These are phyloP conservation scores for Corapipo altera DNA, from an alignment of 2,113 vertebrate species.

Conservation along the genomic window DNA sequence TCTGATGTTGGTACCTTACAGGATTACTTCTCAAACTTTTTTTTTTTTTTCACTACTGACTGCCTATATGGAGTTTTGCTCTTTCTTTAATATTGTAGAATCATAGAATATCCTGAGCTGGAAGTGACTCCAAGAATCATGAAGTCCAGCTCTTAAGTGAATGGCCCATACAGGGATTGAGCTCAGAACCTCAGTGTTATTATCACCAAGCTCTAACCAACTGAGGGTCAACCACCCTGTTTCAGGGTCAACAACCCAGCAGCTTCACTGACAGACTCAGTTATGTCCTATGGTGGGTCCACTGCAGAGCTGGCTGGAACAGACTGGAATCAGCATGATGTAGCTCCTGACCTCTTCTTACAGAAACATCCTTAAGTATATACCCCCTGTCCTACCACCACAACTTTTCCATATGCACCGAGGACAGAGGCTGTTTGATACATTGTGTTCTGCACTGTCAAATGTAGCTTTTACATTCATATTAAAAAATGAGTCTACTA, in stretches of 20 bases:
- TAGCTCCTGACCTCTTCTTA: background rate
- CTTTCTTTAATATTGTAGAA: background rate
- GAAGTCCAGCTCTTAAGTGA: background rate
- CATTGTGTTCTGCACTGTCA: background rate
- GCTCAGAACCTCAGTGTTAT: background rate
- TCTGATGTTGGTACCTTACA: background rate
- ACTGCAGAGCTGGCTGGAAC: background rate
- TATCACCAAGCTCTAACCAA: background rate
- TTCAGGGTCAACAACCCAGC: background rate
- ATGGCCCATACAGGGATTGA: background rate
- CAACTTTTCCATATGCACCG: background rate
- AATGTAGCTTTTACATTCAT: background rate
- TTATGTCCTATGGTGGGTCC: background rate
- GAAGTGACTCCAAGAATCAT: background rate
- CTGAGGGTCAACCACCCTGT: background rate
- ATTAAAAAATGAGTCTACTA: background rate
- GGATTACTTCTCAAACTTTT: background rate
- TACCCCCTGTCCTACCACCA: too few relatives aligned
- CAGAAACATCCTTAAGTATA: background rate
- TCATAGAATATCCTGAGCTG: background rate
- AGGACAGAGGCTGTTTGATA: background rate
- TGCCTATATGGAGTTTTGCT: background rate
- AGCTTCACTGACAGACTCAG: background rate
- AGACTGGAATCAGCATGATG: background rate
- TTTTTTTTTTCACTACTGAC: background rate